phyloP scores from a whole-genome alignment of 2,888 invertebrate genomes.

The Caprella mutica region DNA sequence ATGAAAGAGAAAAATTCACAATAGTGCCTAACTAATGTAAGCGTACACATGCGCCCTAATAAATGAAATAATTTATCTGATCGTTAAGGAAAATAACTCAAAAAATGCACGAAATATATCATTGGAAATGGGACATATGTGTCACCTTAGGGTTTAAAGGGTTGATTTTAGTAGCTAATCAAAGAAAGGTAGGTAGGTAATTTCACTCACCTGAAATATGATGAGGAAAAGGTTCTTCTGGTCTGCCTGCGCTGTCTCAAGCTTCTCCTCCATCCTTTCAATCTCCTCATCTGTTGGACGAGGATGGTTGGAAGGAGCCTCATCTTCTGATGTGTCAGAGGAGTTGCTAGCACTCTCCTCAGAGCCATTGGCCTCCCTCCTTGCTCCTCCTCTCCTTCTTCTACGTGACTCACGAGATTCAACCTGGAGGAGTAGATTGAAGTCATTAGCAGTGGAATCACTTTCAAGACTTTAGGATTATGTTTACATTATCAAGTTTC shows the following conservation, averaged over 20 bases:
- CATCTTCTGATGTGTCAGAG: conserved; percentile 18
- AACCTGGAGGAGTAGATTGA: not conserved
- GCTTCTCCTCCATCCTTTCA: conserved; percentile 87
- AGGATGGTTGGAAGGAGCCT: conserved; percentile 23
- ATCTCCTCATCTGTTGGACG: conserved; percentile 70
- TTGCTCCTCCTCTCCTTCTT: conserved; percentile 36
- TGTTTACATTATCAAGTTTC: too few species aligned
- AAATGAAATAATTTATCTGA: not conserved
- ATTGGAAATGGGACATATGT: too few species aligned
- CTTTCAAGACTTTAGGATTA: too few species aligned
- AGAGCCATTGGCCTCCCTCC: conserved; percentile 20
- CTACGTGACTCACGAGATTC: not conserved
- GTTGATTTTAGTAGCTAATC: too few species aligned
- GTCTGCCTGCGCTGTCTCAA: conserved; percentile 89
- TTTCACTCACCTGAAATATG: conserved; percentile 68
- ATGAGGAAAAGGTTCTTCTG: conserved; percentile 93
- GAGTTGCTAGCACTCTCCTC: conserved; percentile 10
- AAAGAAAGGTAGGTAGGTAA: too few species aligned
- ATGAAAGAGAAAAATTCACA: too few species aligned
- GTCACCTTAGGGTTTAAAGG: too few species aligned
- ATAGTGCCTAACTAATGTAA: too few species aligned
- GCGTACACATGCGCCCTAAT: too few species aligned
- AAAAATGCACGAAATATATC: too few species aligned
- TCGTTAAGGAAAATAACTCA: too few species aligned
- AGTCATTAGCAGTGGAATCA: too few species aligned